Evolutionary conservation across 2,888 invertebrate species (phyloP).

Genomic region (Mesoligia furuncula): DNA sequence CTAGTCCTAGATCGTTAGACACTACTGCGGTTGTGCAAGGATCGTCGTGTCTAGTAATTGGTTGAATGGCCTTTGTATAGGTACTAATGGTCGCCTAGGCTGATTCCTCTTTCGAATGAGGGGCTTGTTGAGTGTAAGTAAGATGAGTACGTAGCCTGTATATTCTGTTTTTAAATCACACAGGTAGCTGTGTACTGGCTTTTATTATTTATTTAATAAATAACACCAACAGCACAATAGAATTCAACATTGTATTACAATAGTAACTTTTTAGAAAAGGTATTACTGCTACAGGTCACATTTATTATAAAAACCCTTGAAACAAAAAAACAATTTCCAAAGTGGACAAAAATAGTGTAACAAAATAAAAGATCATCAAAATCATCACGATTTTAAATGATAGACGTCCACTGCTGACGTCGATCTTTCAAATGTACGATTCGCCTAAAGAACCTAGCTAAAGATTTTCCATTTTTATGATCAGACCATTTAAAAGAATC

Average conservation of each 20-base stretch:
- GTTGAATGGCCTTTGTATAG: conserved; percentile 40
- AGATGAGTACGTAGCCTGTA: background rate
- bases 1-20: conserved; percentile 29
- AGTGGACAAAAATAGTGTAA: background rate
- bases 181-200: background rate
- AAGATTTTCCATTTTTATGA: background rate
- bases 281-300: background rate
- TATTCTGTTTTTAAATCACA: background rate
- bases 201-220: too few species aligned
- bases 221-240: too few species aligned
- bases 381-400: background rate
- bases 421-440: background rate
- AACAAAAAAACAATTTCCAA: background rate
- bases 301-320: background rate
- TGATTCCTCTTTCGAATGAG: conserved; percentile 15
- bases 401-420: background rate
- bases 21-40: conserved; percentile 29
- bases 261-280: background rate
- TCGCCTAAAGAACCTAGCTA: background rate
- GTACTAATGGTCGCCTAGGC: conserved; percentile 36
- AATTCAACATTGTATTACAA: background rate
- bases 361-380: too few species aligned
- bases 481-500: background rate
- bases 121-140: background rate
- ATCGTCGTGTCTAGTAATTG: conserved; percentile 40